Conservation (phyloP, 2,113 vertebrate genomes). For the Ochotona curzoniae region DNA sequence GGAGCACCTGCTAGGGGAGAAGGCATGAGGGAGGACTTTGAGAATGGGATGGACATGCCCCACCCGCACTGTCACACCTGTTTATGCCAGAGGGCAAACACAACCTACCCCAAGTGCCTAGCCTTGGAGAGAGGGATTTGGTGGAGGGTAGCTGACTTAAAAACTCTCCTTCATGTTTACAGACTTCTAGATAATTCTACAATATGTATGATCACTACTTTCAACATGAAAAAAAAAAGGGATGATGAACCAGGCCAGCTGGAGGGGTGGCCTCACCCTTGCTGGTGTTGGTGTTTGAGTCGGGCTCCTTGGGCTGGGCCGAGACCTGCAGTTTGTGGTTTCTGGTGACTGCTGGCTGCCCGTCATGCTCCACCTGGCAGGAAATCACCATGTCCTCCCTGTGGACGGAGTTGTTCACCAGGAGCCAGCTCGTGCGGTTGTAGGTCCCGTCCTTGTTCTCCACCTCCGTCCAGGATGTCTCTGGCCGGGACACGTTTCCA, state of each 20-base stretch:
- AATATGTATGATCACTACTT: neutral
- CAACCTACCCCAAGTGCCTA: no score
- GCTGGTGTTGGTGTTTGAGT: fast-evolving
- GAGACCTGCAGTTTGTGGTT: neutral
- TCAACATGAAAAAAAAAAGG: neutral
- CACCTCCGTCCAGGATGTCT: fast-evolving
- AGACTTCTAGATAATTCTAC: neutral
- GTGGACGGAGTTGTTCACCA: constrained; percentile 46
- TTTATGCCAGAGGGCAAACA: neutral
- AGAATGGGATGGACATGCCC: neutral
- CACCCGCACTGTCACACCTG: neutral
- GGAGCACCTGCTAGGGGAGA: neutral
- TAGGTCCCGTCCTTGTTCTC: constrained; percentile 67
- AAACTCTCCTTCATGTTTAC: neutral
- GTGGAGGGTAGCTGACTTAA: neutral
- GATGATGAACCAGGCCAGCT: neutral
- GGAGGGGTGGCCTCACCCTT: neutral
- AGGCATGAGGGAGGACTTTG: neutral
- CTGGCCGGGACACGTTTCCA: neutral
- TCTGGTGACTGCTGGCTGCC: neutral
- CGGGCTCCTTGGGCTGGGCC: fast-evolving
- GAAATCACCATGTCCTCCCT: constrained; percentile 65
- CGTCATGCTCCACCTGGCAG: constrained; percentile 81
- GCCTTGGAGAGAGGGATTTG: neutral
- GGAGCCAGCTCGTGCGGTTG: constrained; percentile 51